A percentile compares a stretch with the other conserved stretches of the same genome.
Evolutionary conservation across 2,797 vertebrate genomes (phyloP).

Genomic region (Mareca strepera): DNA sequence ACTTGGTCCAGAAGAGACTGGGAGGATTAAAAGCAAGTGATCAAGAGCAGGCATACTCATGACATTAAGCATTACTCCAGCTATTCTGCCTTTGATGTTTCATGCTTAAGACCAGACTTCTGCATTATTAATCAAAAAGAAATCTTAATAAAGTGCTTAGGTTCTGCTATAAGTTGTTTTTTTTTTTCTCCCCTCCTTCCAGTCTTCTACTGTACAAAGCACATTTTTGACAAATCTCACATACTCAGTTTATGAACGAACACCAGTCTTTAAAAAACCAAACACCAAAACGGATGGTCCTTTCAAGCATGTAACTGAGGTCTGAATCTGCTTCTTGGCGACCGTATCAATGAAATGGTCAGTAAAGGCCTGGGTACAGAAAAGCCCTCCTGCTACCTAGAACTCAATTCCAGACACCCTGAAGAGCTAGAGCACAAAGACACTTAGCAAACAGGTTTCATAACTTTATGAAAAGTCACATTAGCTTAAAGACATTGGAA

Average conservation of each 20-base stretch:
- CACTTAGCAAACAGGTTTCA: background rate
- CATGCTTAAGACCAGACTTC: background rate
- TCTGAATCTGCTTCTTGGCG: background rate
- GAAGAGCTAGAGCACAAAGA: background rate
- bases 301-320: background rate
- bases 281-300: background rate
- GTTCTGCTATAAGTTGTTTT: background rate
- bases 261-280: background rate
- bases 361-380: background rate
- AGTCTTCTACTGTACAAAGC: background rate
- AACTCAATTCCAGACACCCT: background rate
- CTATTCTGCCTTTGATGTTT: background rate
- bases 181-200: background rate
- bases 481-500: background rate
- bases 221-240: background rate
- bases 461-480: background rate
- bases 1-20: background rate
- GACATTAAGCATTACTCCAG: background rate
- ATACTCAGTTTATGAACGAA: background rate
- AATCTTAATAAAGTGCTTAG: background rate
- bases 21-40: background rate
- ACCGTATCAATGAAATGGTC: accelerated
- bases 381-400: background rate
- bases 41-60: background rate
- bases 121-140: background rate